Conservation (phyloP, 2,888 invertebrate species). For the Protonemura montana region DNA sequence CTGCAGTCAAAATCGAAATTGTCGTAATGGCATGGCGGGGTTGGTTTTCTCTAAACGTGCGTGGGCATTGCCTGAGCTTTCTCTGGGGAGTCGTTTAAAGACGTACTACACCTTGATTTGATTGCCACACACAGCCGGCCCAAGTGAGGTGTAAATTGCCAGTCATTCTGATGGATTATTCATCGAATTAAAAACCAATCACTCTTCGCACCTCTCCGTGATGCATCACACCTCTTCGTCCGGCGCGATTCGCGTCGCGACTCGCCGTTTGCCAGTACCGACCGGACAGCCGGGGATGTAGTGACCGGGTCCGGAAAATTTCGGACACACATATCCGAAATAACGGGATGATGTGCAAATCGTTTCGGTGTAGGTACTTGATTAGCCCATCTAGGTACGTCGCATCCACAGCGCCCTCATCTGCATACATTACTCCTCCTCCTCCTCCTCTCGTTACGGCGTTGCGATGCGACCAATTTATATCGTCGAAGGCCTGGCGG, state of each 20-base stretch:
- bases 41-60: constrained; percentile 33
- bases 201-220: constrained; percentile 3
- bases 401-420: constrained; percentile 38
- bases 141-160: not conserved
- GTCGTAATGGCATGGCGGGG: constrained; percentile 29
- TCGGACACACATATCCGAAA: constrained; percentile 31
- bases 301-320: not conserved
- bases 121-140: constrained; percentile 34
- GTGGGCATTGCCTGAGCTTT: constrained; percentile 27
- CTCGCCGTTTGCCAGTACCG: not conserved
- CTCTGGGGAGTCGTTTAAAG: constrained; percentile 2
- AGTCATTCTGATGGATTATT: constrained; percentile 21
- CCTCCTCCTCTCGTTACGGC: constrained; percentile 32
- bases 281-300: not conserved
- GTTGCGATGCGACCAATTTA: constrained; percentile 39
- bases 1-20: constrained; percentile 4
- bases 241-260: not conserved
- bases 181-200: constrained; percentile 37
- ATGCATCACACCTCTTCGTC: constrained; percentile 17
- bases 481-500: constrained; percentile 21
- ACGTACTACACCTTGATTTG: constrained; percentile 26
- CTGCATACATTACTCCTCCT: constrained; percentile 41
- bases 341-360: constrained; percentile 42
- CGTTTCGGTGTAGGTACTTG: constrained; percentile 42
- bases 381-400: constrained; percentile 42